A percentile compares a stretch with the other conserved stretches of the same genome.
Evolutionary conservation across 1,140 invertebrate genomes (phyloP).

Genomic region (Hypsibius dujardini): DNA sequence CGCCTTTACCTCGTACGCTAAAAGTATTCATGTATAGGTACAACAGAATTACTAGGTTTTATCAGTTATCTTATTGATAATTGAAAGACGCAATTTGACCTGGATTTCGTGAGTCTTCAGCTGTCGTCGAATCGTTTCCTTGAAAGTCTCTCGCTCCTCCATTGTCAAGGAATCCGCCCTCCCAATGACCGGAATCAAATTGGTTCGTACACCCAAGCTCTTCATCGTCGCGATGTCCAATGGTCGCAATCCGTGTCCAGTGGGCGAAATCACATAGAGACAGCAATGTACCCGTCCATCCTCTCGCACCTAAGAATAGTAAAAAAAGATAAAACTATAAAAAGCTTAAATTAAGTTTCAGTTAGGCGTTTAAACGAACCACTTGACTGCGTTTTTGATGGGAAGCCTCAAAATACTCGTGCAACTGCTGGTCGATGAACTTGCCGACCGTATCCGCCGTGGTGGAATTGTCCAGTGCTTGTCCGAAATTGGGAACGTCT

Average conservation of each 20-base stretch:
- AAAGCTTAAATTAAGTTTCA: too few species aligned
- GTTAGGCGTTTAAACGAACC: too few species aligned
- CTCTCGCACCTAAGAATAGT: not conserved
- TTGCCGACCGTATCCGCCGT: not conserved
- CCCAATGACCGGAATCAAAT: not conserved
- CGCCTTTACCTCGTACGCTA: too few species aligned
- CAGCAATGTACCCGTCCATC: not conserved
- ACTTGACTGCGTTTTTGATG: not conserved
- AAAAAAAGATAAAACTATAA: too few species aligned
- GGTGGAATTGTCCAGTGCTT: not conserved
- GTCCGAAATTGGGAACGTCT: not conserved
- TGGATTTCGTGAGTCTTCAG: not conserved
- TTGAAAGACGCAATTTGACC: not conserved
- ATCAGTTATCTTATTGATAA: too few species aligned
- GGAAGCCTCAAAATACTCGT: not conserved
- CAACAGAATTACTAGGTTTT: too few species aligned
- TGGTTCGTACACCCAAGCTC: not conserved
- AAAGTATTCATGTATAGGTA: too few species aligned
- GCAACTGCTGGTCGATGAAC: not conserved
- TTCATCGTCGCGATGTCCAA: constrained; percentile 5
- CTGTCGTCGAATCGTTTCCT: not conserved
- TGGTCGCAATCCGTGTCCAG: not conserved
- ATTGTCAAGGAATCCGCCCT: not conserved
- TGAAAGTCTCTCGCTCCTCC: not conserved
- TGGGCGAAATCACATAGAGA: not conserved